phyloP scores from a whole-genome alignment of 1,140 invertebrate genomes.

The Hormaphis cornu region DNA sequence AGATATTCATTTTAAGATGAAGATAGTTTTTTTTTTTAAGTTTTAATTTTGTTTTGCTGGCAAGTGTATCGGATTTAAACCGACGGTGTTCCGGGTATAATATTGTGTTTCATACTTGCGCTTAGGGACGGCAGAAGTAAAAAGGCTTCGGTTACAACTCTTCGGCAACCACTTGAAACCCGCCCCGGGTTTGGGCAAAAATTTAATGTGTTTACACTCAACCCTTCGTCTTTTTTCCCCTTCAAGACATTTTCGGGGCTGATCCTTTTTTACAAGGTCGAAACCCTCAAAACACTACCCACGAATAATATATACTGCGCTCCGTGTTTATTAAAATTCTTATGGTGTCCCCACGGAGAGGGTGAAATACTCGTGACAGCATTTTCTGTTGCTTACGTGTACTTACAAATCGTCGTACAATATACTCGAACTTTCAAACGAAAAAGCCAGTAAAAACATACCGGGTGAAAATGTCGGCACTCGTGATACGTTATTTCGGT shows the following conservation, averaged over 20 bases:
- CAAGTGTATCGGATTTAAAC: no score
- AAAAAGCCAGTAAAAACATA: no score
- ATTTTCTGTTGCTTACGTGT: not conserved
- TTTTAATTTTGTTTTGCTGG: no score
- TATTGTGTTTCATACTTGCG: not conserved
- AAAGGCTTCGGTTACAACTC: not conserved
- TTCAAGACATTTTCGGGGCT: no score
- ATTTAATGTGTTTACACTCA: slow-evolving; percentile 5
- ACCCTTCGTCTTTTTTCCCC: not conserved
- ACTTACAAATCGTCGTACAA: no score
- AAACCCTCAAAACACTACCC: not conserved
- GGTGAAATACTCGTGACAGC: not conserved
- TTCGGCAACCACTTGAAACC: not conserved
- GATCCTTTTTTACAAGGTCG: no score
- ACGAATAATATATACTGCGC: not conserved
- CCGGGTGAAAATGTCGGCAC: no score
- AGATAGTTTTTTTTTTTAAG: no score
- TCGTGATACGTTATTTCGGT: no score
- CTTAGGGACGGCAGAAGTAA: not conserved
- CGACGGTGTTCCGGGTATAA: no score
- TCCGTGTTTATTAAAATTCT: slow-evolving; percentile 20
- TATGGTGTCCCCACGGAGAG: not conserved
- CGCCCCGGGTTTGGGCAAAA: not conserved
- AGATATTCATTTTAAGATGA: no score
- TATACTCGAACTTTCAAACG: no score